A percentile compares a stretch with the other conserved stretches of the same genome.
These are phyloP conservation scores for Corythaeola cristata DNA, from an alignment of 2,113 vertebrate genomes.

Conservation along the genomic window DNA sequence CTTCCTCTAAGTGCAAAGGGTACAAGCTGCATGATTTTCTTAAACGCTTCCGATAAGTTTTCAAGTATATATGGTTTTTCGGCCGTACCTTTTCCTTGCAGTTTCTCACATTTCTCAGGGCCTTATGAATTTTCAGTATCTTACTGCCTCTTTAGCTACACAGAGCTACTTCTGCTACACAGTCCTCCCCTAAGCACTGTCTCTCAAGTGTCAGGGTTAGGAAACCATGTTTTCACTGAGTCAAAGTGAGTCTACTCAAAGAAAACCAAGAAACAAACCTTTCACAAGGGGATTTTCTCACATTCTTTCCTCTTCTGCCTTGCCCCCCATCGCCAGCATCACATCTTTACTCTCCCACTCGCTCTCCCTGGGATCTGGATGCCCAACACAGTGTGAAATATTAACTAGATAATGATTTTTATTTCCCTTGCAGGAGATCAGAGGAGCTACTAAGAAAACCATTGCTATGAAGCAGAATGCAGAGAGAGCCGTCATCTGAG, in stretches of 20 bases:
- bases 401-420: conserved; percentile 33
- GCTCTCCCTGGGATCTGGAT: not conserved
- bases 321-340: not conserved
- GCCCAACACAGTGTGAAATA: conserved; percentile 2
- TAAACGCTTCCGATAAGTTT: not conserved
- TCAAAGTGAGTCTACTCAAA: not conserved
- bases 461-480: not conserved
- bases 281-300: not conserved
- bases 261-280: not conserved
- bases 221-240: not conserved
- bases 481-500: not conserved
- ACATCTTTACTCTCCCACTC: not conserved
- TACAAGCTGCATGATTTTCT: not conserved
- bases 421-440: conserved; percentile 13
- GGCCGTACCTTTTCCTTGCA: not conserved
- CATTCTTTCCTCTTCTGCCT: not conserved
- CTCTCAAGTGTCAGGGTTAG: not conserved
- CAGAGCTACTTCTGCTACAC: not conserved
- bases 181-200: not conserved
- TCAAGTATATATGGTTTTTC: not conserved
- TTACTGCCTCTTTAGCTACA: not conserved
- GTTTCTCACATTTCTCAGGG: not conserved
- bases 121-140: not conserved
- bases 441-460: not conserved
- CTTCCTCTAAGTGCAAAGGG: not conserved